Percentiles rank a stretch among this genome's conserved stretches.
These are phyloP conservation scores for Anser brachyrhynchus DNA, from an alignment of 2,113 vertebrate genomes.

Conservation along the genomic window DNA sequence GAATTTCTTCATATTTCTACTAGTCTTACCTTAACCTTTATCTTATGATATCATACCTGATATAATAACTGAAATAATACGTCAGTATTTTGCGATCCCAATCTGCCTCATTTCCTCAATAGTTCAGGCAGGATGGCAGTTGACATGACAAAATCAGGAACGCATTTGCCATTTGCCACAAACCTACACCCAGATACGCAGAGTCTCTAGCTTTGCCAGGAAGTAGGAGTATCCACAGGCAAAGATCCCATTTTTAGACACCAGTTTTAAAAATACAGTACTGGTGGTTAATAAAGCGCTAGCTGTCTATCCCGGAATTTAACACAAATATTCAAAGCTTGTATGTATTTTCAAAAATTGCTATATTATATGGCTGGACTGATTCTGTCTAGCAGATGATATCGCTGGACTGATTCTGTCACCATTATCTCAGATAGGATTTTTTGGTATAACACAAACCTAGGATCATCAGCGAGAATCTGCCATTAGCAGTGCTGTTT, in stretches of 20 bases:
- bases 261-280: background rate
- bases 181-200: background rate
- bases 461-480: background rate
- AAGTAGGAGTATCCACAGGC: constrained; percentile 35
- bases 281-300: constrained; percentile 17
- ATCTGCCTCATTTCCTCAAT: constrained; percentile 15
- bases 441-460: background rate
- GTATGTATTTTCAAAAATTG: background rate
- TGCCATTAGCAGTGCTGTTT: background rate
- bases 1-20: background rate
- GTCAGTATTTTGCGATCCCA: background rate
- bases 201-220: constrained; percentile 20
- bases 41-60: background rate
- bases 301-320: background rate
- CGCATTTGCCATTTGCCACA: constrained; percentile 34
- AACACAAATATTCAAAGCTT: background rate
- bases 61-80: background rate
- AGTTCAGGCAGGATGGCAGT: background rate
- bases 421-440: background rate
- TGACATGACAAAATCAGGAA: constrained; percentile 35
- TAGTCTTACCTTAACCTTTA: background rate
- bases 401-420: background rate
- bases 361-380: background rate
- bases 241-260: constrained; percentile 23
- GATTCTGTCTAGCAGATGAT: background rate